Evolutionary conservation across 2,113 vertebrate species (phyloP).

Genomic region (Corythoichthys intestinalis): DNA sequence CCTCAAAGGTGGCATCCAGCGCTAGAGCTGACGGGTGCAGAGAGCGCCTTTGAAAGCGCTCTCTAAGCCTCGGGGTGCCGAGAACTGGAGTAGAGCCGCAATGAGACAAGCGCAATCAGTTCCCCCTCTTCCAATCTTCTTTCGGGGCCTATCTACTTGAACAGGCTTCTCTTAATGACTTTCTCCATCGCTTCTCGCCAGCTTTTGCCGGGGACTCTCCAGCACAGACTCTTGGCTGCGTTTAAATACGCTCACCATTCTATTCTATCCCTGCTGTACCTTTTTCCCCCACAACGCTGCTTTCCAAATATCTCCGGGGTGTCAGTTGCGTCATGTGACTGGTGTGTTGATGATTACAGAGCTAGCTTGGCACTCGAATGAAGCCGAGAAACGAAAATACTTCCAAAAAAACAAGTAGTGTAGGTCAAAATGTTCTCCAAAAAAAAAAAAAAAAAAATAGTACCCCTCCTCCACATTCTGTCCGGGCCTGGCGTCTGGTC

Average conservation of each 20-base stretch:
- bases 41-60: conserved; percentile 62
- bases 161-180: conserved; percentile 77
- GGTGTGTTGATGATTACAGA: conserved; percentile 60
- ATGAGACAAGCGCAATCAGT: conserved; percentile 78
- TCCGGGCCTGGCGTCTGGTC: conserved; percentile 61
- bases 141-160: conserved; percentile 75
- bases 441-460: no score
- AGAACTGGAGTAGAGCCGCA: conserved; percentile 73
- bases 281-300: conserved; percentile 19
- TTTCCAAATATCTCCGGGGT: conserved; percentile 67
- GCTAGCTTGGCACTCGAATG: conserved; percentile 50
- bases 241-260: conserved; percentile 55
- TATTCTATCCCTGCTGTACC: conserved; percentile 36
- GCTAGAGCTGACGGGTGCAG: conserved; percentile 42
- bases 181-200: conserved; percentile 71
- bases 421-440: not conserved
- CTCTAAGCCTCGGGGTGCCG: conserved; percentile 68
- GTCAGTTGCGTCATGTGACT: conserved; percentile 66
- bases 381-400: conserved; percentile 40
- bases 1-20: conserved; percentile 15
- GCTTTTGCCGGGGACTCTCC: conserved; percentile 53
- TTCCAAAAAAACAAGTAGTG: conserved; percentile 21
- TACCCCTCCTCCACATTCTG: not conserved
- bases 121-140: conserved; percentile 76
- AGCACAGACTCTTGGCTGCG: conserved; percentile 66